Percentiles rank a stretch among this genome's conserved stretches.
These are phyloP conservation scores for Mobula birostris DNA, from an alignment of 2,113 vertebrate genomes.

Conservation along the genomic window DNA sequence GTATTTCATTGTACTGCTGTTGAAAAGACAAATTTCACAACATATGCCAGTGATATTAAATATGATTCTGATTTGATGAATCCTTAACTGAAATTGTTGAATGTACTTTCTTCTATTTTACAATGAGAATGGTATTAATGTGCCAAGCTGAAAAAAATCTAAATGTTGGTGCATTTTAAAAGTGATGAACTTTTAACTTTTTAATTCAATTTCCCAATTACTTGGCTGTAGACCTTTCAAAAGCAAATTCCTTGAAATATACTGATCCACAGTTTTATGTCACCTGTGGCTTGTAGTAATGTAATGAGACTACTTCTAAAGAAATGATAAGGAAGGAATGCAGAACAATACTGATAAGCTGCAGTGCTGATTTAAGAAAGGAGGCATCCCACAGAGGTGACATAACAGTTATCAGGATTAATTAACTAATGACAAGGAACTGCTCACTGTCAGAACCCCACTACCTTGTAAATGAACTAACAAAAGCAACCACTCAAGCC, in stretches of 20 bases:
- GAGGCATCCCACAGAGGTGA: not conserved
- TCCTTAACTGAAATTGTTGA: not conserved
- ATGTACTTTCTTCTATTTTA: not conserved
- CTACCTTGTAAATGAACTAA: slow-evolving; percentile 40
- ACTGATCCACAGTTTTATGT: not conserved
- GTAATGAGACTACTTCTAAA: not conserved
- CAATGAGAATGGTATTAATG: not conserved
- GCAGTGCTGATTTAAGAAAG: not conserved
- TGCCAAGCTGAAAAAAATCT: not conserved
- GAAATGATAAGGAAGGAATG: slow-evolving; percentile 6
- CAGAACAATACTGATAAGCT: not conserved
- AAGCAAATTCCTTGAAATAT: not conserved
- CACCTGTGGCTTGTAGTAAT: not conserved
- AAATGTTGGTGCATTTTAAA: not conserved
- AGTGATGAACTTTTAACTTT: not conserved
- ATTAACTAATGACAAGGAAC: not conserved
- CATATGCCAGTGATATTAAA: too few relatives aligned
- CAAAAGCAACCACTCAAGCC: slow-evolving; percentile 60
- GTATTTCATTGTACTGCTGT: too few relatives aligned
- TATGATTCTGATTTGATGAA: not conserved
- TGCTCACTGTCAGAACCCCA: not conserved
- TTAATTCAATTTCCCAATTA: not conserved
- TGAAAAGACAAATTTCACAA: too few relatives aligned
- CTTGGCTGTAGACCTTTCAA: not conserved
- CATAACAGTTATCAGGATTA: not conserved